phyloP scores from a whole-genome alignment of 2,797 vertebrate genomes.

The Caiman crocodilus region DNA sequence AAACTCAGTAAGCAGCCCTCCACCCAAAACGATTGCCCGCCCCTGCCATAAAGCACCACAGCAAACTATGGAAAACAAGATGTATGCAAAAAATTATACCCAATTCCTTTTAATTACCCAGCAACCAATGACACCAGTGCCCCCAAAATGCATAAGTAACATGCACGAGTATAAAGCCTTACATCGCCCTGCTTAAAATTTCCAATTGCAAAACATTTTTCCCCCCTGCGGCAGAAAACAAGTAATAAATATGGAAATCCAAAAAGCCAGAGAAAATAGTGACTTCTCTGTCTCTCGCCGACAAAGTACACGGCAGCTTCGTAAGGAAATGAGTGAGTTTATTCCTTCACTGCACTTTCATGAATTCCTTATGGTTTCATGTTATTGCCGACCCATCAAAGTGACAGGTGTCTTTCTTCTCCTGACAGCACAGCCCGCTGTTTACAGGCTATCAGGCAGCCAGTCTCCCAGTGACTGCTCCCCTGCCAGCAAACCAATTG shows the following conservation, averaged over 20 bases:
- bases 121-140: background rate
- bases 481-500: background rate
- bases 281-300: conserved; percentile 39
- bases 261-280: conserved; percentile 54
- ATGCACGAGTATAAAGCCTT: background rate
- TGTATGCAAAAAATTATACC: background rate
- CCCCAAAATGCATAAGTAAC: background rate
- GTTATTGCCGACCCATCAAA: background rate
- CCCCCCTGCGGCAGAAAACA: conserved; percentile 27
- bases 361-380: background rate
- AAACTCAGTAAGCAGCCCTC: too few relatives aligned
- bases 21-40: too few relatives aligned
- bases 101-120: conserved; percentile 7
- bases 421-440: background rate
- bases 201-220: conserved; percentile 45
- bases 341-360: background rate
- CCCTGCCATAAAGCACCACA: background rate
- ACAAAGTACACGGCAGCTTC: background rate
- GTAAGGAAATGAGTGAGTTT: conserved; percentile 38
- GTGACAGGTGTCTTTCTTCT: conserved; percentile 36
- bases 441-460: background rate
- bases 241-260: conserved; percentile 83
- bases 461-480: background rate
- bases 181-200: conserved; percentile 42
- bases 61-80: background rate